Conservation (phyloP, 2,113 vertebrate species). For the Turnix velox region DNA sequence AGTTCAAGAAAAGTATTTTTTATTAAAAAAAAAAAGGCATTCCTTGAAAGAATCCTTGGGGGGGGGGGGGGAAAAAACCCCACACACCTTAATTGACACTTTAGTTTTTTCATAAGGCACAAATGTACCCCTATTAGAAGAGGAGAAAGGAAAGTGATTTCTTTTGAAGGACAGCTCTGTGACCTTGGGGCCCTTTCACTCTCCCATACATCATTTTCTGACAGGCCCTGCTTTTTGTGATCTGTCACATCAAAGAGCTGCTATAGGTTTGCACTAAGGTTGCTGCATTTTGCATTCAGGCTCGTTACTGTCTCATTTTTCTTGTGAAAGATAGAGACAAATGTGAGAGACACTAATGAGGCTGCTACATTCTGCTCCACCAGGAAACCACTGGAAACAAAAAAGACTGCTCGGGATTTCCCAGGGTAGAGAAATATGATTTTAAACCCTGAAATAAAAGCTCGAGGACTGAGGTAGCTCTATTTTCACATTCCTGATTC, state of each 20-base stretch:
- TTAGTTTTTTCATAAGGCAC: background rate
- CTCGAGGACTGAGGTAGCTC: background rate
- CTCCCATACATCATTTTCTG: background rate
- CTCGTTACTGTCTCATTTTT: background rate
- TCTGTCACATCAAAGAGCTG: conserved; percentile 45
- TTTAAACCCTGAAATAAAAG: background rate
- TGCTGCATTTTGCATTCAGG: background rate
- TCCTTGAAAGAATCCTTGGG: background rate
- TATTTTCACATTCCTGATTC: background rate
- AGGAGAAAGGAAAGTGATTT: conserved; percentile 21
- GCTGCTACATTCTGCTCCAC: background rate
- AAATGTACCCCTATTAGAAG: conserved; percentile 20
- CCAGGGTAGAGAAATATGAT: background rate
- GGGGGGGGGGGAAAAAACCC: too few species aligned
- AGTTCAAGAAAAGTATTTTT: background rate
- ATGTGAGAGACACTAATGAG: conserved; percentile 30
- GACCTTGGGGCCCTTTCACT: background rate
- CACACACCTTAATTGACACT: background rate
- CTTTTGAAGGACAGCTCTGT: conserved; percentile 32
- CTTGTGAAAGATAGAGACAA: background rate
- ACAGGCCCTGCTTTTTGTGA: conserved; percentile 48
- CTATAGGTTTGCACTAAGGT: background rate
- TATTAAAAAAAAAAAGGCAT: background rate
- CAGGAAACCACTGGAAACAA: background rate
- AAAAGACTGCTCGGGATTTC: background rate